Percentiles rank a stretch among this genome's conserved stretches.
phyloP scores from a whole-genome alignment of 1,140 invertebrate genomes.

The Ylistrum balloti region DNA sequence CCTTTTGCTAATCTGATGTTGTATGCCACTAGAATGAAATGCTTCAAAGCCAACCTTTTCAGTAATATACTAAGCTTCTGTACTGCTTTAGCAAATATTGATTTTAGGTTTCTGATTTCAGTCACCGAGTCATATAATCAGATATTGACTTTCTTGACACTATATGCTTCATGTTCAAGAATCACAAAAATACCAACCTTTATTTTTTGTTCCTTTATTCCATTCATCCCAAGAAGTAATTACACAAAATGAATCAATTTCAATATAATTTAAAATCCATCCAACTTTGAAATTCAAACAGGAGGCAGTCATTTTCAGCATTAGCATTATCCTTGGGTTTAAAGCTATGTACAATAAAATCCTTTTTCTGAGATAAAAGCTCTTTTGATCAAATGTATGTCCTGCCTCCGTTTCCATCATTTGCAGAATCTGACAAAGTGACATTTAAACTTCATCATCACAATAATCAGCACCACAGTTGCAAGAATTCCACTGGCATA shows the following conservation, averaged over 20 bases:
- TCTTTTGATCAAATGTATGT: not conserved
- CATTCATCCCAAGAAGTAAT: conserved; percentile 29
- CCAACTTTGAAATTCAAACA: conserved; percentile 8
- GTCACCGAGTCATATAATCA: not conserved
- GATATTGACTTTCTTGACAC: conserved; percentile 17
- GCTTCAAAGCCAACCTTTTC: not conserved
- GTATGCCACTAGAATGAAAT: conserved; percentile 14
- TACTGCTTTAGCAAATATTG: not conserved
- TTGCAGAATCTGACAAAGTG: conserved; percentile 24
- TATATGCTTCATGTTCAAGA: not conserved
- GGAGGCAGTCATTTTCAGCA: conserved; percentile 23
- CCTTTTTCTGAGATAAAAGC: not conserved
- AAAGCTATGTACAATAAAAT: conserved; percentile 32
- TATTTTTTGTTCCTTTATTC: conserved; percentile 22
- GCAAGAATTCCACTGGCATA: conserved; percentile 7
- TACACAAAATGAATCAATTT: conserved; percentile 40
- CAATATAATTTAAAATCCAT: conserved; percentile 36
- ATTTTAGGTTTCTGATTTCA: conserved; percentile 40
- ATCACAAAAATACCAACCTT: conserved; percentile 39
- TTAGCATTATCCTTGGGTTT: conserved; percentile 12
- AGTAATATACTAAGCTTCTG: conserved; percentile 23
- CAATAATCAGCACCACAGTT: conserved; percentile 1
- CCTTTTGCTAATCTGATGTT: not conserved
- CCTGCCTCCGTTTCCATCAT: conserved; percentile 22
- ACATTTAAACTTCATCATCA: conserved; percentile 35